phyloP scores from a whole-genome alignment of 2,888 invertebrate genomes.

The Diplolepis rosae region DNA sequence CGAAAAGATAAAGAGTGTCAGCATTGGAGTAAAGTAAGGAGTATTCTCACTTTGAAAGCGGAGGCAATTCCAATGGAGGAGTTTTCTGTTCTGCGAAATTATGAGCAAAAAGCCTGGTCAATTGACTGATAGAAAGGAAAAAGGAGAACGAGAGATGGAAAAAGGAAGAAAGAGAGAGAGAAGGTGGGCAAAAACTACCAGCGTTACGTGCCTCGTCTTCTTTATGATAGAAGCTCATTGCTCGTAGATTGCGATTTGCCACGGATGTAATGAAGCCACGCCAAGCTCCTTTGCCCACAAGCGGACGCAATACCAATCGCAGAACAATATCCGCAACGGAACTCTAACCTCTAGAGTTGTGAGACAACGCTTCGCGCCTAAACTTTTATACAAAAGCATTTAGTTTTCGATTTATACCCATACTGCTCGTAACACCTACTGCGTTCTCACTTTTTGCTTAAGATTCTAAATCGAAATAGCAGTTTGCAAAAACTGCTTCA shows the following conservation, averaged over 20 bases:
- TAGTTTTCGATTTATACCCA: slow-evolving; percentile 24
- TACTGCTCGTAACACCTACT: slow-evolving; percentile 39
- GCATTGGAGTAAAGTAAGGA: slow-evolving; percentile 44
- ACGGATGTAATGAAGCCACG: slow-evolving; percentile 72
- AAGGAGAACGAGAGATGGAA: slow-evolving; percentile 46
- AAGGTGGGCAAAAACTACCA: slow-evolving; percentile 63
- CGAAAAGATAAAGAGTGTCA: neutral
- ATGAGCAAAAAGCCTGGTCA: slow-evolving; percentile 62
- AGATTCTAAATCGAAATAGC: slow-evolving; percentile 5
- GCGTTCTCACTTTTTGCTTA: slow-evolving; percentile 37
- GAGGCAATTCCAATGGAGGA: slow-evolving; percentile 53
- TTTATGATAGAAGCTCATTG: slow-evolving; percentile 71
- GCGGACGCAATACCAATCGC: slow-evolving; percentile 31
- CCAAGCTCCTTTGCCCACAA: slow-evolving; percentile 51
- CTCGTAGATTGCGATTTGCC: slow-evolving; percentile 72
- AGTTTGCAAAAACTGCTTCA: neutral
- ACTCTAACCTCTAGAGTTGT: slow-evolving; percentile 13
- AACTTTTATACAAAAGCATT: slow-evolving; percentile 14
- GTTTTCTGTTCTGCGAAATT: slow-evolving; percentile 66
- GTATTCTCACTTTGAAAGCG: slow-evolving; percentile 43
- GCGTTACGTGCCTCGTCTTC: slow-evolving; percentile 66
- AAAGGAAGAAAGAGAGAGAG: slow-evolving; percentile 44
- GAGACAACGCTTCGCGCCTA: neutral
- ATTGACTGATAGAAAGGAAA: slow-evolving; percentile 43
- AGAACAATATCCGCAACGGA: slow-evolving; percentile 12